Conservation (phyloP, 2,113 vertebrate genomes). For the Pseudopodoces humilis region DNA sequence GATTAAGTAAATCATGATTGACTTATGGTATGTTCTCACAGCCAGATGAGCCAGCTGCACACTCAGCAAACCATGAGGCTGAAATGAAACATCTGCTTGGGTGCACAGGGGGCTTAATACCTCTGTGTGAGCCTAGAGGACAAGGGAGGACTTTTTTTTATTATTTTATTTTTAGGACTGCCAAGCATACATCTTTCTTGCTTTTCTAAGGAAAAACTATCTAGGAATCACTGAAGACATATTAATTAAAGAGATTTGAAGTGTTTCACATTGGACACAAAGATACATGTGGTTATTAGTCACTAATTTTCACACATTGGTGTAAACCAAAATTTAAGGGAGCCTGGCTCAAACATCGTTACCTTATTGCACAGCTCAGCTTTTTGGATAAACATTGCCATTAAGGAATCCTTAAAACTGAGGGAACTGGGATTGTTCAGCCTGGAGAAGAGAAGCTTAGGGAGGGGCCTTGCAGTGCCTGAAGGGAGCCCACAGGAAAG, state of each 20-base stretch:
- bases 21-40: not conserved
- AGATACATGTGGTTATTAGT: not conserved
- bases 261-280: fast-evolving
- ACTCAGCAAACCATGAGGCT: not conserved
- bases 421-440: not conserved
- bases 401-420: not conserved
- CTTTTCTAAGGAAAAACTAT: not conserved
- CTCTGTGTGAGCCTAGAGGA: not conserved
- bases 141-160: not conserved
- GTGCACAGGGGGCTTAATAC: not conserved
- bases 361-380: not conserved
- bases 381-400: not conserved
- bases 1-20: not conserved
- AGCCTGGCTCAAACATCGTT: not conserved
- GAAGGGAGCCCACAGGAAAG: not conserved
- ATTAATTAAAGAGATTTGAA: not conserved
- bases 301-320: not conserved
- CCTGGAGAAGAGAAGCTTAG: not conserved
- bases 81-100: not conserved
- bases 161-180: not conserved
- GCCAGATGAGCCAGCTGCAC: not conserved
- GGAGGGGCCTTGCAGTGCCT: not conserved
- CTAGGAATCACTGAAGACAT: not conserved
- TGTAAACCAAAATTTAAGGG: not conserved
- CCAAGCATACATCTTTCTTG: not conserved